Evolutionary conservation across 2,797 vertebrate species (phyloP).

Genomic region (Sebastes reedi): DNA sequence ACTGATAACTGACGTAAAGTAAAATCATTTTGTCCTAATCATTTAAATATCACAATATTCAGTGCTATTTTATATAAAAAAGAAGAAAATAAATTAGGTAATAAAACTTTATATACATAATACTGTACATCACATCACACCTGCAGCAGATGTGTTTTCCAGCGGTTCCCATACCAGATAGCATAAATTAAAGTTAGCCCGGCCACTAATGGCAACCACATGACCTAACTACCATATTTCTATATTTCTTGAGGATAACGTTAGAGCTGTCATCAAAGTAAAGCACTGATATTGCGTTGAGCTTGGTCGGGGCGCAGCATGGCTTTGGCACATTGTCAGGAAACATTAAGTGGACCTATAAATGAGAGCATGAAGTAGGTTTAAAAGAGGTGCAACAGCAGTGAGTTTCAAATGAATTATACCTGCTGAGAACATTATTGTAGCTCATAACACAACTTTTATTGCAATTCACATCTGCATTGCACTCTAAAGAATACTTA

Average conservation of each 20-base stretch:
- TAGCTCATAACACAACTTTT: conserved; percentile 11
- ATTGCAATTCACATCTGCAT: neutral
- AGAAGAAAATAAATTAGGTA: conserved; percentile 93
- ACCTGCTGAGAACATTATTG: conserved; percentile 24
- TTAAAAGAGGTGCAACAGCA: conserved; percentile 32
- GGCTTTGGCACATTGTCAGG: conserved; percentile 99
- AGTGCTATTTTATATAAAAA: conserved; percentile 76
- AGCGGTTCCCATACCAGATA: conserved; percentile 66
- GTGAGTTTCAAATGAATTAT: conserved; percentile 30
- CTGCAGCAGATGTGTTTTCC: conserved; percentile 79
- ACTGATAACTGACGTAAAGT: conserved; percentile 47
- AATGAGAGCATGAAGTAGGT: conserved; percentile 45
- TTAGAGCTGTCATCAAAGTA: conserved; percentile 99
- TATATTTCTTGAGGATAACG: conserved; percentile 99
- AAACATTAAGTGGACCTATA: conserved; percentile 99
- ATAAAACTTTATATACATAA: conserved; percentile 94
- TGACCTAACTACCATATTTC: conserved; percentile 99
- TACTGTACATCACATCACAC: conserved; percentile 92
- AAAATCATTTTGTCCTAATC: conserved; percentile 62
- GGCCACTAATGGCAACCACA: conserved; percentile 94
- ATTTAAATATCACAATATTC: conserved; percentile 79
- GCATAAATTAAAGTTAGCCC: conserved; percentile 64
- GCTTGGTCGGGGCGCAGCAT: conserved; percentile 97
- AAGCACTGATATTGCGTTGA: conserved; percentile 98
- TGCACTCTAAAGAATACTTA: conserved; percentile 70